Evolutionary conservation across 2,888 invertebrate genomes (phyloP).

Genomic region (Volucella zonaria): DNA sequence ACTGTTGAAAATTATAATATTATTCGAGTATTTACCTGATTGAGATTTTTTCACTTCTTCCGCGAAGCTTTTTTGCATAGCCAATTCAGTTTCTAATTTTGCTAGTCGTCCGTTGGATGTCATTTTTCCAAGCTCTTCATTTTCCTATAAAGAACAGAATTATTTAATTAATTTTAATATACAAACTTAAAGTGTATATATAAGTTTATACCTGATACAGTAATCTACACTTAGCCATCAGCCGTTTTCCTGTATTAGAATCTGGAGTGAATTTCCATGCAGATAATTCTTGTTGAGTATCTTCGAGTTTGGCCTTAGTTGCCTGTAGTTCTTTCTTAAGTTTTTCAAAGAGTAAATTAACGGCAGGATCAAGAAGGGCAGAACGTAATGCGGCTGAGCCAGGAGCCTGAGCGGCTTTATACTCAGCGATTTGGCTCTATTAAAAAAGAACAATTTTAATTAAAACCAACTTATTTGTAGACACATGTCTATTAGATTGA

Average conservation of each 20-base stretch:
- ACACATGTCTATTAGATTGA: neutral
- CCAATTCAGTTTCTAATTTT: slow-evolving; percentile 96
- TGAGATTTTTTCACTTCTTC: slow-evolving; percentile 98
- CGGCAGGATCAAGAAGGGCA: slow-evolving; percentile 96
- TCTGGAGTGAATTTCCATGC: slow-evolving; percentile 99
- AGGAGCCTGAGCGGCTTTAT: slow-evolving; percentile 94
- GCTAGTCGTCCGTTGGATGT: slow-evolving; percentile 97
- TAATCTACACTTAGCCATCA: slow-evolving; percentile 98
- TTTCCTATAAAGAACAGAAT: slow-evolving; percentile 85
- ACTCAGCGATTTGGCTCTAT: slow-evolving; percentile 95
- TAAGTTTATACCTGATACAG: slow-evolving; percentile 87
- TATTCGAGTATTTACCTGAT: slow-evolving; percentile 86
- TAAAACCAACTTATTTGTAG: neutral
- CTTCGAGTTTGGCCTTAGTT: slow-evolving; percentile 95
- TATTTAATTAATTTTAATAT: neutral
- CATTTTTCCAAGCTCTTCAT: slow-evolving; percentile 97
- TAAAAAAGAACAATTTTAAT: neutral
- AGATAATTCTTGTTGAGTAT: slow-evolving; percentile 97
- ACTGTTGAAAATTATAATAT: too few species aligned
- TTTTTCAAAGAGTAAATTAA: slow-evolving; percentile 95
- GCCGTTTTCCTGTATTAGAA: slow-evolving; percentile 97
- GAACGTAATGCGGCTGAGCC: slow-evolving; percentile 89
- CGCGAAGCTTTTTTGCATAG: slow-evolving; percentile 96
- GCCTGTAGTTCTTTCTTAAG: slow-evolving; percentile 94
- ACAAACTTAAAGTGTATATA: too few species aligned